Evolutionary conservation across 30 jellyfish, hydroid and myxozoan genomes (phyloP).

Genomic region (Clytia hemisphaerica): DNA sequence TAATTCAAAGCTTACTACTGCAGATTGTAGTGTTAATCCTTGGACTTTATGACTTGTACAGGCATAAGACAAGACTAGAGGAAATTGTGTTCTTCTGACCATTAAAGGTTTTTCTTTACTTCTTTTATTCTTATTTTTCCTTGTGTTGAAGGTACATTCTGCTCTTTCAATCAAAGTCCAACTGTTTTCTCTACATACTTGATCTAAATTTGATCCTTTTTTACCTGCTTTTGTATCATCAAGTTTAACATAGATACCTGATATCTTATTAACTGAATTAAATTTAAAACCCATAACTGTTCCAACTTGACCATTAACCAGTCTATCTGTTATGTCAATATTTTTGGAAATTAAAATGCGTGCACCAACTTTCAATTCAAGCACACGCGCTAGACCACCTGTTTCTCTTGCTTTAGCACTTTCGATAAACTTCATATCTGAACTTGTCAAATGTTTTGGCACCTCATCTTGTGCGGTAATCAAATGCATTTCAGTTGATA

Average conservation of each 20-base stretch:
- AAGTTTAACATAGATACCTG: not conserved
- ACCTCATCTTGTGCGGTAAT: not conserved
- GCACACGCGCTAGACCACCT: too few relatives aligned
- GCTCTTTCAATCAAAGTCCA: not conserved
- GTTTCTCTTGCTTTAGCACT: conserved; percentile 2
- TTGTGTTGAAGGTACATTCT: too few relatives aligned
- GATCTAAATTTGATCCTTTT: not conserved
- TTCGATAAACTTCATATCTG: not conserved
- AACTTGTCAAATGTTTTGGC: not conserved
- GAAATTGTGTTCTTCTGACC: conserved; percentile 6
- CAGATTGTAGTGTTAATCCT: not conserved
- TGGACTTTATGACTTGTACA: conserved; percentile 1
- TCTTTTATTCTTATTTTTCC: too few relatives aligned
- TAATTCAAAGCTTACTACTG: conserved; percentile 3
- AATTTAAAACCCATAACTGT: not conserved
- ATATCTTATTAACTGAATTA: too few relatives aligned
- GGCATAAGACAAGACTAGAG: too few relatives aligned
- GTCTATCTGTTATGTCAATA: conserved; percentile 10
- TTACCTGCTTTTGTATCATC: conserved; percentile 2
- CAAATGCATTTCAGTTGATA: not conserved
- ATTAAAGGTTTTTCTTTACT: not conserved
- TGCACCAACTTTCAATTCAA: too few relatives aligned
- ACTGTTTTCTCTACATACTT: not conserved
- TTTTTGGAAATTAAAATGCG: not conserved
- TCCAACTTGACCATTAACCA: conserved; percentile 23